A percentile compares a stretch with the other conserved stretches of the same genome.
Conservation (phyloP, 1,140 invertebrate genomes). For the Gerris buenoi region DNA sequence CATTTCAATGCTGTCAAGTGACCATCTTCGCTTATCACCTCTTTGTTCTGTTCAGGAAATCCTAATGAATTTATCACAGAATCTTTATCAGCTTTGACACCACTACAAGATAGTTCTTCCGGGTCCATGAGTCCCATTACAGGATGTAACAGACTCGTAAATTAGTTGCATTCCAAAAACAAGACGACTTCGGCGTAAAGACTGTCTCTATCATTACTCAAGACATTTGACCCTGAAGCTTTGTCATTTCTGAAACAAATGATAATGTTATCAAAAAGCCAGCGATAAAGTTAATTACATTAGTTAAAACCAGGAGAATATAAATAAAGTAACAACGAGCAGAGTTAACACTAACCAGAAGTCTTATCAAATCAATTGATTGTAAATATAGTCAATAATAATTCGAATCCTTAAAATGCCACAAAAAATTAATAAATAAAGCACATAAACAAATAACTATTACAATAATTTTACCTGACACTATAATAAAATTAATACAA, state of each 20-base stretch:
- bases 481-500: too few species aligned
- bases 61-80: background rate
- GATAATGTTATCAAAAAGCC: background rate
- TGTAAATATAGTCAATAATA: too few species aligned
- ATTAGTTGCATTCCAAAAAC: background rate
- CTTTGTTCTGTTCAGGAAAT: background rate
- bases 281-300: too few species aligned
- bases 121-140: background rate
- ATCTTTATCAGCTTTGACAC: background rate
- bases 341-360: too few species aligned
- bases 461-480: too few species aligned
- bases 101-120: background rate
- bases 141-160: background rate
- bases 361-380: too few species aligned
- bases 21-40: background rate
- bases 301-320: too few species aligned
- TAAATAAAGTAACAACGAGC: too few species aligned
- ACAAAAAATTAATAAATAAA: too few species aligned
- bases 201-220: background rate
- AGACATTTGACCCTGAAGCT: background rate
- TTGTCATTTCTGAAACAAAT: background rate
- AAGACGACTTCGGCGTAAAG: background rate
- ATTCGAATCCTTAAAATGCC: too few species aligned
- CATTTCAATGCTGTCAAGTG: background rate
- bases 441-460: too few species aligned